Conservation (phyloP, 2,888 invertebrate species). For the Aelia acuminata region DNA sequence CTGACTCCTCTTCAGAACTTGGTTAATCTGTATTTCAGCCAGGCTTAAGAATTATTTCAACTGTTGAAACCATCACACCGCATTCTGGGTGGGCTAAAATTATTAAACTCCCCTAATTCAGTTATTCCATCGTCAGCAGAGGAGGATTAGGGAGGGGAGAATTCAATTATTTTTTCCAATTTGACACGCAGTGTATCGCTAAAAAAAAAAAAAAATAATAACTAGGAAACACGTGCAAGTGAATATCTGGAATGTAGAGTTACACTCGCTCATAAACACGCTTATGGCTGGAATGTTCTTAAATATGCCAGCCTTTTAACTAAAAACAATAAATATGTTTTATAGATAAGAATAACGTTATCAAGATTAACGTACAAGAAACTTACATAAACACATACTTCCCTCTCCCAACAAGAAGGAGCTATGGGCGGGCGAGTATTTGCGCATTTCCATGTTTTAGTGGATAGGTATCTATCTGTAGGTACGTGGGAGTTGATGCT, state of each 20-base stretch:
- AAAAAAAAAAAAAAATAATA: neutral
- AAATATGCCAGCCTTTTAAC: neutral
- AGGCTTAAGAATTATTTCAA: constrained; percentile 33
- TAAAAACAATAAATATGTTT: neutral
- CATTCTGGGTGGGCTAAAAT: neutral
- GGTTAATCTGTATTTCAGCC: constrained; percentile 8
- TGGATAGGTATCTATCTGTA: no score
- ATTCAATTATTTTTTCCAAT: constrained; percentile 3
- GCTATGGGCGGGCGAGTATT: no score
- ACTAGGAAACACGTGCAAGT: no score
- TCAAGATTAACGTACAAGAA: no score
- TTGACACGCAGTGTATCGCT: neutral
- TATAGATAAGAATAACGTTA: no score
- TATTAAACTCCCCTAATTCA: neutral
- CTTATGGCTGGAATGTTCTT: neutral
- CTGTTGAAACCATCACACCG: constrained; percentile 37
- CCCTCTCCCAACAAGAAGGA: no score
- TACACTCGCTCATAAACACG: neutral
- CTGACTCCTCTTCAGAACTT: constrained; percentile 25
- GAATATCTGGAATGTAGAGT: no score
- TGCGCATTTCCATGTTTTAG: no score
- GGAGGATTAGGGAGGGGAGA: neutral
- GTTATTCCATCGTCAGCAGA: neutral
- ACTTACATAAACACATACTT: no score
- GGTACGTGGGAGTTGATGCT: no score